Conservation (phyloP, 1,140 invertebrate genomes). For the Bombus turneri region DNA sequence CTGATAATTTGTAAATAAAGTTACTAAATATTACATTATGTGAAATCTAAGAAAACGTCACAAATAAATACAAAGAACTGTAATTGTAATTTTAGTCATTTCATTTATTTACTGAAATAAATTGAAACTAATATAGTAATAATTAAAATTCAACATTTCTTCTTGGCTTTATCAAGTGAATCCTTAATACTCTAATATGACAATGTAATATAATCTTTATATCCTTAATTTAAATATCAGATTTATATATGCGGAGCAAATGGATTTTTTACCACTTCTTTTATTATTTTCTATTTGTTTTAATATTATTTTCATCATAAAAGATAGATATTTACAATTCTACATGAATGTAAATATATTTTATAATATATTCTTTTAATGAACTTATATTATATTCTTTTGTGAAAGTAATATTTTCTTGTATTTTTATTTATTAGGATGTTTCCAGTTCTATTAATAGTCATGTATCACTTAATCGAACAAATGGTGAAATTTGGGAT, state of each 20-base stretch:
- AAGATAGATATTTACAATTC: background rate
- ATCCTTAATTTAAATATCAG: background rate
- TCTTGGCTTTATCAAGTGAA: slow-evolving; percentile 10
- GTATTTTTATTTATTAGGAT: background rate
- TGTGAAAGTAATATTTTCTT: background rate
- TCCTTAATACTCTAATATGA: slow-evolving; percentile 2
- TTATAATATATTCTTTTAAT: background rate
- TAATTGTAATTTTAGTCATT: slow-evolving; percentile 56
- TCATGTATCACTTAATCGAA: background rate
- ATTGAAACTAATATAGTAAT: slow-evolving; percentile 18
- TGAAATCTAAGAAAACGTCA: slow-evolving; percentile 62
- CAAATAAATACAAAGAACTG: slow-evolving; percentile 65
- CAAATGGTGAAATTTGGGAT: background rate
- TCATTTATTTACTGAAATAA: slow-evolving; percentile 45
- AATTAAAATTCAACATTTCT: background rate
- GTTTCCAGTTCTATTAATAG: slow-evolving; percentile 8
- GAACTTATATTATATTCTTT: background rate
- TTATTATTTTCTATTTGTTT: background rate
- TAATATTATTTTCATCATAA: background rate
- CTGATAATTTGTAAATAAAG: slow-evolving; percentile 75
- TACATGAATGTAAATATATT: background rate
- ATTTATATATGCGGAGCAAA: background rate
- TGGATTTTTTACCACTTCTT: background rate
- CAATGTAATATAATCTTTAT: no score
- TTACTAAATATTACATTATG: slow-evolving; percentile 71